Evolutionary conservation across 2,888 invertebrate species (phyloP).

Genomic region (Tricholauxania praeusta): DNA sequence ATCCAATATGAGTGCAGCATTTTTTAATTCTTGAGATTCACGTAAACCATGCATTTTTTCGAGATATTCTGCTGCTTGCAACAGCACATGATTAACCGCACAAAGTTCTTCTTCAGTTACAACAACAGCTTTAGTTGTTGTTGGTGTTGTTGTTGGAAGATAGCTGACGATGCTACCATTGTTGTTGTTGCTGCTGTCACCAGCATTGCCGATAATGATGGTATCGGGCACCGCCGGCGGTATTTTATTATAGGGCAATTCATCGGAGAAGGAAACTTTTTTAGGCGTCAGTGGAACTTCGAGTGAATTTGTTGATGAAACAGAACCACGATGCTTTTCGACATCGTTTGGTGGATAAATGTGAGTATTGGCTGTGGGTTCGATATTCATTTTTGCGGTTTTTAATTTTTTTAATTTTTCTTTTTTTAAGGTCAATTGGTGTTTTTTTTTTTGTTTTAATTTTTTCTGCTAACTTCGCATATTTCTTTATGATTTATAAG

Average conservation of each 20-base stretch:
- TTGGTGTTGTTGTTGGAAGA: conserved; percentile 10
- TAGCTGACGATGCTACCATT: conserved; percentile 15
- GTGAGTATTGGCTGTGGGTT: conserved; percentile 30
- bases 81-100: conserved; percentile 59
- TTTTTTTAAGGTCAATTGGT: neutral
- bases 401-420: neutral
- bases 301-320: conserved; percentile 62
- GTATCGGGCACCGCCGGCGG: conserved; percentile 7
- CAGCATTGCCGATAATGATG: conserved; percentile 15
- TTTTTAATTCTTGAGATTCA: conserved; percentile 33
- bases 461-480: conserved; percentile 1
- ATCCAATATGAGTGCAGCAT: neutral
- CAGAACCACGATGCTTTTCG: conserved; percentile 61
- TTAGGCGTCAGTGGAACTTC: conserved; percentile 64
- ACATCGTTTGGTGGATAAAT: conserved; percentile 32
- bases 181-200: conserved; percentile 32
- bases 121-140: neutral
- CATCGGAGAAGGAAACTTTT: conserved; percentile 68
- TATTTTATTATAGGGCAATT: conserved; percentile 54
- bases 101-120: conserved; percentile 41
- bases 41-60: conserved; percentile 61
- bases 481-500: neutral
- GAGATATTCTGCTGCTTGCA: conserved; percentile 63
- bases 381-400: conserved; percentile 11
- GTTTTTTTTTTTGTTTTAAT: neutral